Base-by-base conservation (phyloP, 1,140 invertebrate species). In the Bombus soroeensis region DNA sequence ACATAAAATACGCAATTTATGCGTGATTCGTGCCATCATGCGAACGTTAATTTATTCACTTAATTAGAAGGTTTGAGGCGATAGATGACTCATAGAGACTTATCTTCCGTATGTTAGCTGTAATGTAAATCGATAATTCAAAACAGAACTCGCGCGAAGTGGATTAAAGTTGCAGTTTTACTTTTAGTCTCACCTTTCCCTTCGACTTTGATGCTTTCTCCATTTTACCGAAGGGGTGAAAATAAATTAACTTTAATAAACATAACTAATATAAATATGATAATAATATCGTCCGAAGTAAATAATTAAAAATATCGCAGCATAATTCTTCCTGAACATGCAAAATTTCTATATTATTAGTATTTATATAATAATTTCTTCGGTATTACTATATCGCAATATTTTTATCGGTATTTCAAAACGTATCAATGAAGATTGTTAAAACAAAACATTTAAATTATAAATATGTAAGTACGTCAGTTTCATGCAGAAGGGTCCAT, bases 61-160 rank as follows among this genome's bases (percentile, higher is more conserved):
- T 37, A 41, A 72, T 81, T 81, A 57, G 34, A 72, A 39, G 15
- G 28, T 41, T 57, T 34, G 4, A 47, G 25, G 34, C 32, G 32
- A 68, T n/a, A 66, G 18, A 13, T 84, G 68, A 87, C 32, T 79
- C 75, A 79, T 66, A 57, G 32, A 62, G 22, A 76, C 75, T 80
- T 81, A 57, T 86, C 47, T 76, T 76, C 32, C 32, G 53, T 34
- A 53, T 57, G 37, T 32, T 75, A 41, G 25, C 22, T 43, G 39
- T 64, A 76, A 47, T 34, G 34, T 76, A 76, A 73, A 81, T 87
- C 86, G 78, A 87, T 87, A 86, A 86, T 81, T 76, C 62, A 71
- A 81, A 86, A 81, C 71, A 47, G 37, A 81, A 18, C 64, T 62
- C 62, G 72, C 47, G n/a, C 41, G 25, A 32, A 57, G 32, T 25